Evolutionary conservation across 1,140 invertebrate species (phyloP), one percentile per base, ranked within the genome.

Genomic region (Neomicropteryx cornuta): DNA sequence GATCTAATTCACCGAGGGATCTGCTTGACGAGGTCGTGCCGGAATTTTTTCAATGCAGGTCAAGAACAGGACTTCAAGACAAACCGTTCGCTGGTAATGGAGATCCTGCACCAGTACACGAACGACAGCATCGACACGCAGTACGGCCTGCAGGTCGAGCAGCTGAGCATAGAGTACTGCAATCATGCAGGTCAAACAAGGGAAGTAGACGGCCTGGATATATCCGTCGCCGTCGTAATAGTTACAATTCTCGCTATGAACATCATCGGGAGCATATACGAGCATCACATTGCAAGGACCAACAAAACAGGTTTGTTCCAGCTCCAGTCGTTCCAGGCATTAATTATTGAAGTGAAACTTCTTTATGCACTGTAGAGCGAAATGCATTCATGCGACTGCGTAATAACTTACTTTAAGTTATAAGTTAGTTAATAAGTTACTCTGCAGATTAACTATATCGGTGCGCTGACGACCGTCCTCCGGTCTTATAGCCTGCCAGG

Each of bases 1-100:
- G 70, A 71, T 50, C 58, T 55, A 42, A 44, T 73, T 16, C 64
- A 71, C 18, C 48, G 66, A 46, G 71, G 60, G 2, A 49, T 72
- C 0, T 74, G 71, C 44, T 43, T 72, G 4, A 57, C 46, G 11
- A 47, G 18, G 20, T 47, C 50, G 2, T 66, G 59, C 35, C 23
- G 23, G 29, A 35, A 3, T 18, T 36, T 17, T 6, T 33, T 33
- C 18, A 18, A 37, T 44, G 45, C n/a, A 36, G 18, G 11, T 11
- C 32, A 8, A 17, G 18, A 3, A 30, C n/a, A 38, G 3, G 4
- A 36, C 22, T 48, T 42, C 41, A 14, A 36, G n/a, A 18, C 13
- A 3, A 39, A 42, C 14, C 24, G 21, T 1, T 36, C 41, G 1
- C 43, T 41, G 21, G 41, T 41, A 37, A 16, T 35, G n/a, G 14